Conservation (phyloP, 92 coral and sea anemone species). For the Pocillopora grandis region DNA sequence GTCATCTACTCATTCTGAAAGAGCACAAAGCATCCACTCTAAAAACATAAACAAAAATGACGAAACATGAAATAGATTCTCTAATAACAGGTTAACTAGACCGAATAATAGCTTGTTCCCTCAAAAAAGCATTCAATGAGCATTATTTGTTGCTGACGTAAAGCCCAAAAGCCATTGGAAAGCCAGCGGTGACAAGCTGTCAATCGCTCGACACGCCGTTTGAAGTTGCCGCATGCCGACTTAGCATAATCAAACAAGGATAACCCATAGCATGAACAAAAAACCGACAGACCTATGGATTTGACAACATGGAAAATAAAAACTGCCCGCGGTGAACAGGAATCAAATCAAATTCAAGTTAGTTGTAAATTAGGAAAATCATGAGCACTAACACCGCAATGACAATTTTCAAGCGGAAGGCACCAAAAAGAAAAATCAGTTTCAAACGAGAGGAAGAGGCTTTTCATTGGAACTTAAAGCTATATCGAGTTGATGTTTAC, state of each 20-base stretch:
- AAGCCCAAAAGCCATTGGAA: conserved; percentile 43
- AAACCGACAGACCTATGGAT: conserved; percentile 26
- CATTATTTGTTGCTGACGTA: conserved; percentile 31
- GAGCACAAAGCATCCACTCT: neutral
- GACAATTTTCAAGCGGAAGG: too few relatives aligned
- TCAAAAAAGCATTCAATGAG: conserved; percentile 18
- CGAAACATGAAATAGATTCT: conserved; percentile 18
- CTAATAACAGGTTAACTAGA: conserved; percentile 36
- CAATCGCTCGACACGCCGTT: conserved; percentile 15
- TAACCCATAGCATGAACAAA: conserved; percentile 3
- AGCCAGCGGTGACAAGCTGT: conserved; percentile 32
- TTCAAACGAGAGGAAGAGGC: too few relatives aligned
- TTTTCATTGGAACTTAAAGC: too few relatives aligned
- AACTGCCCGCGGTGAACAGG: conserved; percentile 33
- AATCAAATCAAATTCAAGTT: neutral
- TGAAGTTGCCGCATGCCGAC: conserved; percentile 43
- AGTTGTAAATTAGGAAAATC: neutral
- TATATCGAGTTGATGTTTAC: neutral
- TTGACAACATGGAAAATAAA: conserved; percentile 1
- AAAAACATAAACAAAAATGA: neutral
- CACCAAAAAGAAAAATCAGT: too few relatives aligned
- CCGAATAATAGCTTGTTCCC: conserved; percentile 36
- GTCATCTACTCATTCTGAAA: neutral
- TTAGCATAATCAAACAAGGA: conserved; percentile 26
- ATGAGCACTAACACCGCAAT: neutral